Evolutionary conservation across 2,113 vertebrate genomes (phyloP).

Genomic region (Syngnathoides biaculeatus): DNA sequence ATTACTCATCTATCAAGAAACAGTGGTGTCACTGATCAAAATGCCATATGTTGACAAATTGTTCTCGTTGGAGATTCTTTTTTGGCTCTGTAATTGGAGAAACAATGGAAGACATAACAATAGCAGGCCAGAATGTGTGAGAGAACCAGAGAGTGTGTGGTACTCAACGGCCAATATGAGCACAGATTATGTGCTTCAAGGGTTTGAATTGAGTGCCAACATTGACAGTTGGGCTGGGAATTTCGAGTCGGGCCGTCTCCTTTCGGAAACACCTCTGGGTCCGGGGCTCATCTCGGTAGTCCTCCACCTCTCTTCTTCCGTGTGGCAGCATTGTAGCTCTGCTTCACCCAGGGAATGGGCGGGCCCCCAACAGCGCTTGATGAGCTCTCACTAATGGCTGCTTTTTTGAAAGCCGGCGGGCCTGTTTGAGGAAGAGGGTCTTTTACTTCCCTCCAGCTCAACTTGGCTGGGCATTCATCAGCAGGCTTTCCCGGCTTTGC

Average conservation of each 20-base stretch:
- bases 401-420: slow-evolving; percentile 69
- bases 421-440: slow-evolving; percentile 72
- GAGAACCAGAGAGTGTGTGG: slow-evolving; percentile 48
- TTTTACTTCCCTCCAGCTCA: slow-evolving; percentile 75
- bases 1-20: slow-evolving; percentile 26
- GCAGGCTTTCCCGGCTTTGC: slow-evolving; percentile 66
- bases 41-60: slow-evolving; percentile 54
- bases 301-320: slow-evolving; percentile 46
- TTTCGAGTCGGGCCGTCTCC: slow-evolving; percentile 67
- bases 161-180: slow-evolving; percentile 73
- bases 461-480: slow-evolving; percentile 72
- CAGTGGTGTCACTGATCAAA: slow-evolving; percentile 52
- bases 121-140: slow-evolving; percentile 47
- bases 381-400: slow-evolving; percentile 70
- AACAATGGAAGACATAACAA: slow-evolving; percentile 58
- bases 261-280: slow-evolving; percentile 72
- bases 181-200: slow-evolving; percentile 79
- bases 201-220: slow-evolving; percentile 71
- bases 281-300: slow-evolving; percentile 59
- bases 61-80: slow-evolving; percentile 56
- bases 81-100: slow-evolving; percentile 54
- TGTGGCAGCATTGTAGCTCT: slow-evolving; percentile 58
- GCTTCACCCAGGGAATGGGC: slow-evolving; percentile 57
- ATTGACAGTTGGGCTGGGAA: slow-evolving; percentile 81
- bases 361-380: slow-evolving; percentile 60